phyloP scores from a whole-genome alignment of 2,113 vertebrate species.

The Paralichthys olivaceus region DNA sequence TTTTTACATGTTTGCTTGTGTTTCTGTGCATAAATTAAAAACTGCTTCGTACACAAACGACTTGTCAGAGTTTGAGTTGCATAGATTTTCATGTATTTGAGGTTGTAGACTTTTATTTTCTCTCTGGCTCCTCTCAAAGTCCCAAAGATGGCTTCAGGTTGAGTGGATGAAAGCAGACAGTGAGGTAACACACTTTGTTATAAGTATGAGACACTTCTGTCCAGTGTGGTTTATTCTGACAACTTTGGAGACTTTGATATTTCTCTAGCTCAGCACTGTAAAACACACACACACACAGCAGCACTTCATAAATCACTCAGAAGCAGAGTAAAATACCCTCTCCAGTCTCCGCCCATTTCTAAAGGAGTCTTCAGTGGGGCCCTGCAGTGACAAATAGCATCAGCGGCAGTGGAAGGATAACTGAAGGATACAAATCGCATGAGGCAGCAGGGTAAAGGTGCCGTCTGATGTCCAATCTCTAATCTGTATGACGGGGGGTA shows the following conservation, averaged over 20 bases:
- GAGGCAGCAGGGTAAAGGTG: slow-evolving; percentile 46
- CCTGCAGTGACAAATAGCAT: slow-evolving; percentile 67
- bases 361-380: slow-evolving; percentile 58
- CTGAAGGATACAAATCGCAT: slow-evolving; percentile 72
- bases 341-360: slow-evolving; percentile 26
- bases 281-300: slow-evolving; percentile 4
- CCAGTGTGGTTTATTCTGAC: slow-evolving; percentile 29
- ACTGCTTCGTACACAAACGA: slow-evolving; percentile 77
- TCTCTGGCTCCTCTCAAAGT: background rate
- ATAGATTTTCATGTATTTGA: background rate
- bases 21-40: slow-evolving; percentile 86
- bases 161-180: background rate
- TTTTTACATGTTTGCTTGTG: slow-evolving; percentile 84
- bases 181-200: background rate
- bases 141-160: background rate
- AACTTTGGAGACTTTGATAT: slow-evolving; percentile 43
- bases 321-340: slow-evolving; percentile 37
- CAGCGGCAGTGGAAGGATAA: slow-evolving; percentile 64
- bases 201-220: slow-evolving; percentile 9
- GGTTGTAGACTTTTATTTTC: background rate
- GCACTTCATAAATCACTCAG: slow-evolving; percentile 66
- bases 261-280: slow-evolving; percentile 27
- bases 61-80: slow-evolving; percentile 58
- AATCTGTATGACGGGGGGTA: slow-evolving; percentile 69
- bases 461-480: slow-evolving; percentile 65